Conservation (phyloP, 2,888 invertebrate genomes). For the Perithous albicinctus region DNA sequence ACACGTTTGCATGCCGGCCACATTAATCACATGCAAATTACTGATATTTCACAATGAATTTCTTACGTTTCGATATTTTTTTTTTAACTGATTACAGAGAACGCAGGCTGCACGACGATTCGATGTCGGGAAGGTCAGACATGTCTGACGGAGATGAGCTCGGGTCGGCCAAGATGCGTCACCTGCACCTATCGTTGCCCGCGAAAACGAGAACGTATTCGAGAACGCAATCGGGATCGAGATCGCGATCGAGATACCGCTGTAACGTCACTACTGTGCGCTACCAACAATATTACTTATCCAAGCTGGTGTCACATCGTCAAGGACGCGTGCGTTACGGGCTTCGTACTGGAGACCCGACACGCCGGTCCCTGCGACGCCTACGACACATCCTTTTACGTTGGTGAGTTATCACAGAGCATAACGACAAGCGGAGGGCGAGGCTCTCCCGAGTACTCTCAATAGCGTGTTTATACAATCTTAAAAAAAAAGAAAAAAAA, state of each 20-base stretch:
- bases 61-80: background rate
- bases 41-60: no score
- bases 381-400: constrained; percentile 77
- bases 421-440: background rate
- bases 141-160: constrained; percentile 88
- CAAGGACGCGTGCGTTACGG: constrained; percentile 90
- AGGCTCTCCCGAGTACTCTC: background rate
- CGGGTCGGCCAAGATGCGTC: constrained; percentile 90
- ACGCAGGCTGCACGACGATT: constrained; percentile 89
- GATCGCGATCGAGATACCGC: constrained; percentile 75
- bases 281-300: constrained; percentile 91
- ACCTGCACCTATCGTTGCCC: constrained; percentile 89
- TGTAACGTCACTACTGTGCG: constrained; percentile 86
- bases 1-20: no score
- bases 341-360: constrained; percentile 90
- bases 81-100: constrained; percentile 86
- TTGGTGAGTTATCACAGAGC: constrained; percentile 63
- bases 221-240: constrained; percentile 79
- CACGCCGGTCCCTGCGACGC: constrained; percentile 88
- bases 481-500: no score
- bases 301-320: constrained; percentile 92
- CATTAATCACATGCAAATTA: no score
- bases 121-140: constrained; percentile 89
- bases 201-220: constrained; percentile 82
- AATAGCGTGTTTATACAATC: constrained; percentile 15